phyloP scores from a whole-genome alignment of 2,113 vertebrate genomes.

The Spea bombifrons region DNA sequence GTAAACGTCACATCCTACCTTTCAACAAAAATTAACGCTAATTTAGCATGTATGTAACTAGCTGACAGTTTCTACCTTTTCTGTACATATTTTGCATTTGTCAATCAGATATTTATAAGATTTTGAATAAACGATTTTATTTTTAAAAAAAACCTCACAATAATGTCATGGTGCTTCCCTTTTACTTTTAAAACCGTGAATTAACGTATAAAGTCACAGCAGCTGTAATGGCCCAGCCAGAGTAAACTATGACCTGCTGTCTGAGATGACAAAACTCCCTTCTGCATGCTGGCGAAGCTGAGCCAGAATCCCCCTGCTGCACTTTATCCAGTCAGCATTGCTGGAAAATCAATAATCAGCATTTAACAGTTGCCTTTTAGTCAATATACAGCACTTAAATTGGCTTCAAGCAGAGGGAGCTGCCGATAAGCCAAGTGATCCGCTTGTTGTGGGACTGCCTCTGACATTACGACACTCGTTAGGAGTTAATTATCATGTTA shows the following conservation, averaged over 20 bases:
- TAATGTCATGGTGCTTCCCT: too few relatives aligned
- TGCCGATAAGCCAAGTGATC: constrained; percentile 40
- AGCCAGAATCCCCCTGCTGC: constrained; percentile 29
- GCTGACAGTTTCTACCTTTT: too few relatives aligned
- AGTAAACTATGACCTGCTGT: constrained; percentile 12
- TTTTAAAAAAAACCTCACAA: too few relatives aligned
- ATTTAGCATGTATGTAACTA: too few relatives aligned
- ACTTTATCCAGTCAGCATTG: constrained; percentile 37
- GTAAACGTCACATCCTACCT: too few relatives aligned
- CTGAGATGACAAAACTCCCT: constrained; percentile 27
- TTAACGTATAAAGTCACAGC: too few relatives aligned
- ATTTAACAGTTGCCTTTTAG: constrained; percentile 29
- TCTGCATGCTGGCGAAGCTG: background rate
- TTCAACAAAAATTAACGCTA: too few relatives aligned
- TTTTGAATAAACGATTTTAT: too few relatives aligned
- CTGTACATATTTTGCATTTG: too few relatives aligned
- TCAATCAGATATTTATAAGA: too few relatives aligned
- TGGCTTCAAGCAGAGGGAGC: constrained; percentile 24
- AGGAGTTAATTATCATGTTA: constrained; percentile 43
- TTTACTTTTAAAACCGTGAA: too few relatives aligned
- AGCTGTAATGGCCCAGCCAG: background rate
- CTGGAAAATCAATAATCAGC: constrained; percentile 36
- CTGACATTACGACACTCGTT: constrained; percentile 26
- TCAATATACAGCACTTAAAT: constrained; percentile 23
- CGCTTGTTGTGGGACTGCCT: constrained; percentile 25